phyloP scores from a whole-genome alignment of 2,888 invertebrate genomes.

The Drosophila robusta region DNA sequence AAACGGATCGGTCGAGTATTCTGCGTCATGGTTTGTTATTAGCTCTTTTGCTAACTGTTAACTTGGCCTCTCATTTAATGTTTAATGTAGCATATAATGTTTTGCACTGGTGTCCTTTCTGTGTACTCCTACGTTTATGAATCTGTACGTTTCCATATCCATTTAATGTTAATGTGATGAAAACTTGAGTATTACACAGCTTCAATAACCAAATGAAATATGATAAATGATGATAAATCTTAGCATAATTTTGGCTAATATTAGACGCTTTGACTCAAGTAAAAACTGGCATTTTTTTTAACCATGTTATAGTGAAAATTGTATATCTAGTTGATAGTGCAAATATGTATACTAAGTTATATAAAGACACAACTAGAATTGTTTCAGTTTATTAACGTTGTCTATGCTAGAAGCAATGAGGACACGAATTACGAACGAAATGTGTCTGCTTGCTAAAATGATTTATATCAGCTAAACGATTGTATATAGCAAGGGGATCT shows the following conservation, averaged over 20 bases:
- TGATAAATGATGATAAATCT: slow-evolving; percentile 2
- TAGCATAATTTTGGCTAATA: slow-evolving; percentile 71
- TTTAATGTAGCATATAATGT: slow-evolving; percentile 47
- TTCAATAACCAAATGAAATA: slow-evolving; percentile 45
- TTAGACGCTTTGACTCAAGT: slow-evolving; percentile 41
- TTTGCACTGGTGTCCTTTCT: slow-evolving; percentile 68
- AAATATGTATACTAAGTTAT: slow-evolving; percentile 44
- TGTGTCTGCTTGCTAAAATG: background rate
- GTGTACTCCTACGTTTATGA: slow-evolving; percentile 28
- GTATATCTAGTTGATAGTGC: slow-evolving; percentile 39
- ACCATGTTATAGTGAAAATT: slow-evolving; percentile 58
- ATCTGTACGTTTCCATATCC: slow-evolving; percentile 35
- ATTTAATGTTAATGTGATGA: slow-evolving; percentile 42
- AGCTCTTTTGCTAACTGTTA: slow-evolving; percentile 21
- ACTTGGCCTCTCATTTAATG: slow-evolving; percentile 29
- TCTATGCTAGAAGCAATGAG: slow-evolving; percentile 10
- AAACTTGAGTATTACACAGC: slow-evolving; percentile 51
- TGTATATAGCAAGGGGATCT: slow-evolving; percentile 23
- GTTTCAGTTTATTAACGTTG: slow-evolving; percentile 1
- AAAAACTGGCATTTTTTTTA: slow-evolving; percentile 65
- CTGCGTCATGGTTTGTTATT: slow-evolving; percentile 23
- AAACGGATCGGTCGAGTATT: slow-evolving; percentile 28
- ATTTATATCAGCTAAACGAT: slow-evolving; percentile 3
- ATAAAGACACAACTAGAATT: slow-evolving; percentile 1
- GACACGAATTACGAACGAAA: background rate